Evolutionary conservation across 2,113 vertebrate genomes (phyloP).

Genomic region (Gopherus evgoodei): DNA sequence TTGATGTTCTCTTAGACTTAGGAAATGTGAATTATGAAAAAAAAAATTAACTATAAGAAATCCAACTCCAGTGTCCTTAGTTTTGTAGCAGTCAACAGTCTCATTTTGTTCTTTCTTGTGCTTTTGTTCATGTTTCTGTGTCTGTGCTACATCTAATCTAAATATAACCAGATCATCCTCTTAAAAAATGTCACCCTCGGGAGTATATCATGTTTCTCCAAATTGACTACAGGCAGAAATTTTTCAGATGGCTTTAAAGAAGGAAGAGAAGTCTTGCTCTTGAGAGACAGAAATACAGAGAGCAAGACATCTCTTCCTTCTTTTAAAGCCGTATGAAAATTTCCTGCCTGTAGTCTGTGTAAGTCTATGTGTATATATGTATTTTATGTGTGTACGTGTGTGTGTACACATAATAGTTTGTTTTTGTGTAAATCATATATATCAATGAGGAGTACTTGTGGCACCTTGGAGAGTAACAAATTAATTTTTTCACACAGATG

Average conservation of each 20-base stretch:
- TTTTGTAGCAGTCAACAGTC: slow-evolving; percentile 18
- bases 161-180: slow-evolving; percentile 41
- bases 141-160: slow-evolving; percentile 9
- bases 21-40: not conserved
- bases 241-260: slow-evolving; percentile 4
- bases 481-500: not conserved
- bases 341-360: not conserved
- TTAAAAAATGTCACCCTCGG: slow-evolving; percentile 7
- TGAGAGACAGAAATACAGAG: not conserved
- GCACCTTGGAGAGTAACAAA: too few relatives aligned
- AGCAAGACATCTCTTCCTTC: not conserved
- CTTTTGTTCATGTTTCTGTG: slow-evolving; percentile 14
- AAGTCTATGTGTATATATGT: not conserved
- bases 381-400: not conserved
- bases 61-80: not conserved
- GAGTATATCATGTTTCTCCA: slow-evolving; percentile 43
- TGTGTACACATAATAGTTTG: not conserved
- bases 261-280: not conserved
- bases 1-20: slow-evolving; percentile 7
- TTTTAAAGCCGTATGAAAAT: not conserved
- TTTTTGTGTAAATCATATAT: too few relatives aligned
- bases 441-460: too few relatives aligned
- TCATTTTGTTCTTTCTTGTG: slow-evolving; percentile 47
- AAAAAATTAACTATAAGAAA: not conserved
- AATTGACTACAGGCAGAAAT: not conserved